Evolutionary conservation across 2,113 vertebrate genomes (phyloP), one percentile per base, ranked within the genome.

Genomic region (Cathartes aura): DNA sequence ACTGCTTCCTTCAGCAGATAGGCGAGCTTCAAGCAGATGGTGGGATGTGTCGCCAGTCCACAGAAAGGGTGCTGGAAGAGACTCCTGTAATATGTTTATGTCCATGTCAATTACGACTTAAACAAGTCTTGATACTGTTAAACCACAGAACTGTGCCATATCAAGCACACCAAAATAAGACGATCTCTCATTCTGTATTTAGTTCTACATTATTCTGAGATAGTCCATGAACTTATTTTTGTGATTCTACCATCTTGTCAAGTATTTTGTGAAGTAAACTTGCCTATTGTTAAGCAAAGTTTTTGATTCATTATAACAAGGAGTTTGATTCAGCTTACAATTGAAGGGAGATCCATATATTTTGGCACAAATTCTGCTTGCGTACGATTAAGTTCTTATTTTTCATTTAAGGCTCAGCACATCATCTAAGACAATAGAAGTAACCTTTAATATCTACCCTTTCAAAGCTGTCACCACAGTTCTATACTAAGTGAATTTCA

Each of bases 401-500:
- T 89, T 95, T 78, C 43, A 55, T 34, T 63, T 76, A 72, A 73
- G 20, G 42, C 42, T 78, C 18, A 82, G 43, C 23, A 68, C n/a
- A 45, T 60, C 66, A 32, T 36, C 27, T n/a, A 74, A 87, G 75
- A 66, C 30, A 62, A 73, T 27, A 87, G 59, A 92, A 62, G 14
- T 88, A 88, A 91, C 30, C 42, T 94, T 53, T 87, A 55, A 42
- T 64, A 87, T 66, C 38, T 58, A 58, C 40, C 18, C n/a, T 90
- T 90, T 76, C 62, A 88, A 94, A 81, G 34, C 45, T 97, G 64
- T 79, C 60, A 92, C 71, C 79, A 63, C 68, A 75, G 45, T 84
- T 96, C 86, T 81, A 73, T 64, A 58, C 34, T 90, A 94, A 92
- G 40, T 73, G n/a, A 78, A 84, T 75, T 95, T 94, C 53, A 87